phyloP scores from a whole-genome alignment of 2,888 invertebrate genomes.

The Hyposoter didymator region DNA sequence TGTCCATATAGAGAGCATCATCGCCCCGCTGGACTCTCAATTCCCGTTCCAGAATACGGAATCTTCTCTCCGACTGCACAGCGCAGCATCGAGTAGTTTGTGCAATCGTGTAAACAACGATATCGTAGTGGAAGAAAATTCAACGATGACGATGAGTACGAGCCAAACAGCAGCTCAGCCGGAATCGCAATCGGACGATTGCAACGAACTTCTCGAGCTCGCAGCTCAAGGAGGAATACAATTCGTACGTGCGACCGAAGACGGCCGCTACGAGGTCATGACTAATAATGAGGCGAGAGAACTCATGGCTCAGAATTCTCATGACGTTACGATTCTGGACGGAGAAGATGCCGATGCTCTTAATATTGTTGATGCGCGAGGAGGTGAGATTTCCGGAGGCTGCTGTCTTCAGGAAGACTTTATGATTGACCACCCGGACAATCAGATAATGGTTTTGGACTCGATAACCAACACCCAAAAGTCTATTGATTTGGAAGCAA shows the following conservation, averaged over 20 bases:
- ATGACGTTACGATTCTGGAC: slow-evolving; percentile 81
- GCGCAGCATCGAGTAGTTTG: slow-evolving; percentile 56
- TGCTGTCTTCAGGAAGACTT: slow-evolving; percentile 54
- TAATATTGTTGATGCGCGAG: slow-evolving; percentile 75
- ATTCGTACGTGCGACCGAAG: slow-evolving; percentile 83
- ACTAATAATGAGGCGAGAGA: slow-evolving; percentile 83
- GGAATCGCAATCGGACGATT: slow-evolving; percentile 76
- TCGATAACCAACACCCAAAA: slow-evolving; percentile 66
- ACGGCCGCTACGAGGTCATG: slow-evolving; percentile 83
- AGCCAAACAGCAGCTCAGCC: slow-evolving; percentile 4
- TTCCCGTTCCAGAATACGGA: slow-evolving; percentile 71
- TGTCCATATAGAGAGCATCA: slow-evolving; percentile 70
- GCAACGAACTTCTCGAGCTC: slow-evolving; percentile 82
- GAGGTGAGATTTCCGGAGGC: slow-evolving; percentile 5
- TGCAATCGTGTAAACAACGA: slow-evolving; percentile 60
- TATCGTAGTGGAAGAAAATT: not conserved
- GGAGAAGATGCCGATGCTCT: slow-evolving; percentile 80
- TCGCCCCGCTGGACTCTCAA: slow-evolving; percentile 74
- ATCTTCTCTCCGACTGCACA: slow-evolving; percentile 51
- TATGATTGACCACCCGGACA: slow-evolving; percentile 72
- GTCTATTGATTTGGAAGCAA: slow-evolving; percentile 66
- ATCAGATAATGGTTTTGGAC: slow-evolving; percentile 80
- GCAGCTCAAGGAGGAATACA: slow-evolving; percentile 83
- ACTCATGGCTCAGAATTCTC: slow-evolving; percentile 83
- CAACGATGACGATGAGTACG: slow-evolving; percentile 29